Percentiles rank a stretch among this genome's conserved stretches.
Conservation (phyloP, 2,113 vertebrate genomes). For the Coptodon rendalli region DNA sequence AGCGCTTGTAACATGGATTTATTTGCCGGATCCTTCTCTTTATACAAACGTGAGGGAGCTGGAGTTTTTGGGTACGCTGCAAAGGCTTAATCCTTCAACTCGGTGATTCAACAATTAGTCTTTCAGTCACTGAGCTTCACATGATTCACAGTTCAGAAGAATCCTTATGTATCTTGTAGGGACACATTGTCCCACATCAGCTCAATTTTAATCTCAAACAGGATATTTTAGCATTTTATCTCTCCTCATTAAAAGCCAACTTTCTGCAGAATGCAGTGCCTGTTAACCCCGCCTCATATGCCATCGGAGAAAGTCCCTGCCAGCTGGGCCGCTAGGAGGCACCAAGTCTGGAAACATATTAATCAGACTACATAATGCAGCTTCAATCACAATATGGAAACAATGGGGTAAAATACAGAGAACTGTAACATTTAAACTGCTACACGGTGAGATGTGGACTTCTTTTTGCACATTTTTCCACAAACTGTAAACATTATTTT, state of each 20-base stretch:
- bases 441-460: not conserved
- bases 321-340: not conserved
- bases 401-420: not conserved
- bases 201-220: not conserved
- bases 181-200: not conserved
- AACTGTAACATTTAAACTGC: not conserved
- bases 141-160: not conserved
- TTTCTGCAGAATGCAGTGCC: not conserved
- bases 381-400: rapidly evolving
- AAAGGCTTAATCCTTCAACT: not conserved
- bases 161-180: not conserved
- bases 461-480: not conserved
- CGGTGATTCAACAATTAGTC: not conserved
- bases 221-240: not conserved
- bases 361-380: not conserved
- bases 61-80: not conserved
- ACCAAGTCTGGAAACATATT: not conserved
- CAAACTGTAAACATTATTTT: not conserved
- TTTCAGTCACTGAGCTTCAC: not conserved
- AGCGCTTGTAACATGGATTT: not conserved
- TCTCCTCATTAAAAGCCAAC: not conserved
- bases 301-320: not conserved
- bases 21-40: not conserved
- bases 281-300: not conserved
- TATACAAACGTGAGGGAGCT: not conserved